A percentile compares a stretch with the other conserved stretches of the same genome.
phyloP scores from a whole-genome alignment of 53 echinoderm and acorn worm genomes.

The Astropecten irregularis region DNA sequence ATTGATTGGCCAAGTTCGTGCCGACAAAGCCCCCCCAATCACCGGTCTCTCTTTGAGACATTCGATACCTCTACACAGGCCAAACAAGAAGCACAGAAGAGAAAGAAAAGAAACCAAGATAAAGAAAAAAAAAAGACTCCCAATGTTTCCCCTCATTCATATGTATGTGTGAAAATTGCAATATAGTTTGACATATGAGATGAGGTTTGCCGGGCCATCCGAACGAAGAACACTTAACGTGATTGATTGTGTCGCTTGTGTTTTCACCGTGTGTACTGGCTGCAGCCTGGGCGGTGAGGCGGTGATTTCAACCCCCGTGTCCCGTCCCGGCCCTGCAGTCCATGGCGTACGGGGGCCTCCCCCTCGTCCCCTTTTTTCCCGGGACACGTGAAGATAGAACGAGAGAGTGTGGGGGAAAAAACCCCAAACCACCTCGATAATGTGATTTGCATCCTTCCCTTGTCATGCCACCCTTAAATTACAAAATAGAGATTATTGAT shows the following conservation, averaged over 20 bases:
- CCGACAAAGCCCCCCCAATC: slow-evolving; percentile 60
- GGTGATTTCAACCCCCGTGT: too few species aligned
- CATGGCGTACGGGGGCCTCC: too few species aligned
- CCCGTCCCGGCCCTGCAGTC: too few species aligned
- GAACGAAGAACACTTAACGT: slow-evolving; percentile 54
- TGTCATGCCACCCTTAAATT: slow-evolving; percentile 52
- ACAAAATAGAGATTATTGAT: slow-evolving; percentile 64
- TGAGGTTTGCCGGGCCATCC: slow-evolving; percentile 29
- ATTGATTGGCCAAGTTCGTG: slow-evolving; percentile 56
- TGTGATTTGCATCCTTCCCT: slow-evolving; percentile 44
- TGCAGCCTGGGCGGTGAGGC: too few species aligned
- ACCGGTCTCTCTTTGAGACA: slow-evolving; percentile 62
- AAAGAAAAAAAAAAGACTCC: slow-evolving; percentile 29
- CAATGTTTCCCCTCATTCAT: slow-evolving; percentile 67
- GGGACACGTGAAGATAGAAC: too few species aligned
- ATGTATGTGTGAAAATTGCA: slow-evolving; percentile 72
- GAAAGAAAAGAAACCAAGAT: too few species aligned
- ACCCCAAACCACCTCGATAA: slow-evolving; percentile 16
- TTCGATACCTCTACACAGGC: slow-evolving; percentile 44
- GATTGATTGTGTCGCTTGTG: slow-evolving; percentile 56
- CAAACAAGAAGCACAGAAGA: too few species aligned
- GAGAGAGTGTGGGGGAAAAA: background rate
- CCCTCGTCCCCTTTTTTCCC: too few species aligned
- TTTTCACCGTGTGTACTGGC: slow-evolving; percentile 9
- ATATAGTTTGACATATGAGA: slow-evolving; percentile 72